Evolutionary conservation across 2,797 vertebrate genomes (phyloP).

Genomic region (Scleropages formosus): DNA sequence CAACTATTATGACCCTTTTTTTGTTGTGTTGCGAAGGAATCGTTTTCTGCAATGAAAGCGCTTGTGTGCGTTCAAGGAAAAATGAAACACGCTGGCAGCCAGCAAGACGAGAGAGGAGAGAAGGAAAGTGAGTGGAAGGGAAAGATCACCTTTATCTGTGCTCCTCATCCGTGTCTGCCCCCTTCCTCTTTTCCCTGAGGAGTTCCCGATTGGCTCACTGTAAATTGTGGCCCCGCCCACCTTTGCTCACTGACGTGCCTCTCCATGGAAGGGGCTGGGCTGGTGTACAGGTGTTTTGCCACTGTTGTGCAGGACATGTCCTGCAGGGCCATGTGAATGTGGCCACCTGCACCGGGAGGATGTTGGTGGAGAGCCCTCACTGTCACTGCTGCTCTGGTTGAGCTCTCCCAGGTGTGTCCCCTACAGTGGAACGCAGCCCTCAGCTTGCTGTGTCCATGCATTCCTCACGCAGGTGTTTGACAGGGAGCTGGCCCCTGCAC

Average conservation of each 20-base stretch:
- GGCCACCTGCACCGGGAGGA: constrained; percentile 39
- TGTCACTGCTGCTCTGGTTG: constrained; percentile 11
- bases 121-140: constrained; percentile 40
- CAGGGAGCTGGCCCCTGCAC: constrained; percentile 7
- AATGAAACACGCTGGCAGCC: constrained; percentile 50
- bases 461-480: constrained; percentile 19
- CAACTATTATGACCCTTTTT: constrained; percentile 79
- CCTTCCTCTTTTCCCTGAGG: constrained; percentile 63
- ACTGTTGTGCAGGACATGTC: constrained; percentile 45
- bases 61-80: constrained; percentile 59
- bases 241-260: constrained; percentile 47
- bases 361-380: constrained; percentile 43
- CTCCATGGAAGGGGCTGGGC: constrained; percentile 46
- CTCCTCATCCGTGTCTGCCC: constrained; percentile 76
- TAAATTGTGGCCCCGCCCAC: constrained; percentile 46
- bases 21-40: constrained; percentile 78
- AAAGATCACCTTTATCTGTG: constrained; percentile 49
- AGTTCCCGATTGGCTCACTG: constrained; percentile 68
- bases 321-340: constrained; percentile 45
- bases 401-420: constrained; percentile 33
- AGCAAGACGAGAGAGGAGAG: constrained; percentile 49
- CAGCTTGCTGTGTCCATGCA: constrained; percentile 26
- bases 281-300: constrained; percentile 42
- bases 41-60: constrained; percentile 59
- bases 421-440: constrained; percentile 17